Evolutionary conservation across 2,797 vertebrate species (phyloP), one percentile per base, ranked within the genome.

Genomic region (Scleropages formosus): DNA sequence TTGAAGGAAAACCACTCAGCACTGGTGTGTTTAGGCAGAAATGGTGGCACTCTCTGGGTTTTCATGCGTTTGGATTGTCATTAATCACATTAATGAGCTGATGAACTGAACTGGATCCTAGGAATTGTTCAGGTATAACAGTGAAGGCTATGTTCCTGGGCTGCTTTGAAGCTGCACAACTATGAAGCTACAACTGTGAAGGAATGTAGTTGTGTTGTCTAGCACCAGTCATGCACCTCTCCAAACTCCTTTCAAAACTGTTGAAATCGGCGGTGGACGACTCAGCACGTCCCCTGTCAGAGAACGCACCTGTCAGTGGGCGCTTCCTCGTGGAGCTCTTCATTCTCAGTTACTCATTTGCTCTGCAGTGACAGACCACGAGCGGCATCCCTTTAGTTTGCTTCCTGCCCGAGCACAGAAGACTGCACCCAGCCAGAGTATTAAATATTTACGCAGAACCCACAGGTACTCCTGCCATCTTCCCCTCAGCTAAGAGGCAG

Each of bases 391-490:
- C 15, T 18, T 8, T 18, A 59, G 18, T 61, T 15, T 12, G 53
- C 53, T 56, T 61, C 59, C 16, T 18, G 15, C 59, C 59, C 15
- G 8, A 59, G 15, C 59, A 8, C 18, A 59, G n/a, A 22, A 27
- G 71, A 71, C 58, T 62, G 63, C 61, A 76, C 60, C 44, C 11
- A 59, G 12, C 16, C 72, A 79, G 64, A 13, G 27, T 60, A 84
- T 87, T 79, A 84, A 89, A 89, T 79, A 88, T 89, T 86, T 84
- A 85, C 84, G 80, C 3, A 26, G 82, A 78, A 80, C 84, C 86
- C 84, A 87, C 81, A 80, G 83, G 88, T 90, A 39, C 31, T 39
- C 39, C 31, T 39, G 31, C 31, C 31, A 39, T 39, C 31, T 6
- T 39, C 31, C 31, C 31, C 31, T 31, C 31, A 39, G 31, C 31